A percentile compares a stretch with the other conserved stretches of the same genome.
Evolutionary conservation across 2,888 invertebrate genomes (phyloP).

Genomic region (Synergus laeviventris): DNA sequence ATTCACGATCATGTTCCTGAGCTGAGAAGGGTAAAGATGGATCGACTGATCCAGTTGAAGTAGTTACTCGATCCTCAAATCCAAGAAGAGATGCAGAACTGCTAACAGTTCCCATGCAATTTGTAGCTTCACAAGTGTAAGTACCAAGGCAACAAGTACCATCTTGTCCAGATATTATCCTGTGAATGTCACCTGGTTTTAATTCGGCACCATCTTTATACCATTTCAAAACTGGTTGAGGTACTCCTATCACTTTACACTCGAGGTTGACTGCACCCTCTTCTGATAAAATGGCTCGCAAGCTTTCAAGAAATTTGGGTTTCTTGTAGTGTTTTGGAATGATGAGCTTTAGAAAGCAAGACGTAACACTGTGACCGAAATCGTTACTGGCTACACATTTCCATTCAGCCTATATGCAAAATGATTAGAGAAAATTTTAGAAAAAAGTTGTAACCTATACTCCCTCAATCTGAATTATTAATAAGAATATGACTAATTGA

Average conservation of each 20-base stretch:
- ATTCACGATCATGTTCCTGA: constrained; percentile 76
- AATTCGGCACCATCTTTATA: constrained; percentile 93
- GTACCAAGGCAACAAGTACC: constrained; percentile 93
- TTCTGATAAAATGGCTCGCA: constrained; percentile 90
- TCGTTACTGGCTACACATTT: constrained; percentile 93
- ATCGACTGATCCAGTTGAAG: constrained; percentile 38
- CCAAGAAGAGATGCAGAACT: constrained; percentile 92
- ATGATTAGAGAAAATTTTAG: constrained; percentile 10
- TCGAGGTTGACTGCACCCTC: constrained; percentile 94
- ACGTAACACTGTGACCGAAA: constrained; percentile 92
- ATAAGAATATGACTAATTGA: too few relatives aligned
- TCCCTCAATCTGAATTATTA: background rate
- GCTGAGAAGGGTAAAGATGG: constrained; percentile 51
- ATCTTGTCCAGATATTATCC: constrained; percentile 93
- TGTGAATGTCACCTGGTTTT: constrained; percentile 93
- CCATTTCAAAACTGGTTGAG: constrained; percentile 93
- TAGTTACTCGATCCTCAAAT: constrained; percentile 82
- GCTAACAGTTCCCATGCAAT: constrained; percentile 93
- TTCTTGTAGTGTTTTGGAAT: constrained; percentile 94
- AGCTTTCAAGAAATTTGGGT: constrained; percentile 90
- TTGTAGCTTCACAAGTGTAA: constrained; percentile 93
- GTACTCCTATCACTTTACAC: constrained; percentile 94
- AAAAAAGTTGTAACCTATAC: background rate
- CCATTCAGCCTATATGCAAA: constrained; percentile 84
- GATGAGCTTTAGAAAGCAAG: constrained; percentile 88